Percentiles rank a stretch among this genome's conserved stretches.
phyloP scores from a whole-genome alignment of 2,113 vertebrate genomes.

The Anolis carolinensis region DNA sequence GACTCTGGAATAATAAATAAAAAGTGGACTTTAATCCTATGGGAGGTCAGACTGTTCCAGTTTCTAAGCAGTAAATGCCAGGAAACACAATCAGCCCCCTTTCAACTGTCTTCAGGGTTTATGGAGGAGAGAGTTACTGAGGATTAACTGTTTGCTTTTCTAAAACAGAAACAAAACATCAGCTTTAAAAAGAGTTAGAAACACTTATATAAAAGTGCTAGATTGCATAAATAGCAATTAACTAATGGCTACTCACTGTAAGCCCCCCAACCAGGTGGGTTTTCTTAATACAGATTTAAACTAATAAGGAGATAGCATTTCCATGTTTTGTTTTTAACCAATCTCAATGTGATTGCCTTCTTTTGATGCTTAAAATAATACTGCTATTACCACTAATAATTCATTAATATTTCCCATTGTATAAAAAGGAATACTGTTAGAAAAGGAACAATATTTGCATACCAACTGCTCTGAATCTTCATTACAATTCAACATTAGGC shows the following conservation, averaged over 20 bases:
- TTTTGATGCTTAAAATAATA: slow-evolving; percentile 52
- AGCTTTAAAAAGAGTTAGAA: slow-evolving; percentile 48
- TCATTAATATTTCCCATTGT: background rate
- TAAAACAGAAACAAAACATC: slow-evolving; percentile 21
- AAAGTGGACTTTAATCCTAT: slow-evolving; percentile 12
- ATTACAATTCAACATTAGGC: background rate
- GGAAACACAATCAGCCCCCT: slow-evolving; percentile 26
- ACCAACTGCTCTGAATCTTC: background rate
- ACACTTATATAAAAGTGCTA: slow-evolving; percentile 18
- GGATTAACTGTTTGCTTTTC: slow-evolving; percentile 42
- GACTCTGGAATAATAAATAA: slow-evolving; percentile 24
- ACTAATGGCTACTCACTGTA: slow-evolving; percentile 61
- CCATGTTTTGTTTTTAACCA: slow-evolving; percentile 58
- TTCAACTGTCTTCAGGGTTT: background rate
- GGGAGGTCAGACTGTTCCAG: slow-evolving; percentile 31
- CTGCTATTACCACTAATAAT: background rate
- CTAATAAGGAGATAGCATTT: slow-evolving; percentile 31
- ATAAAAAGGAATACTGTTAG: background rate
- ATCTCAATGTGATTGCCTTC: slow-evolving; percentile 55
- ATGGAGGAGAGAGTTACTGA: background rate
- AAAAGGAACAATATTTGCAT: rapidly evolving
- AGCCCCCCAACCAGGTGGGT: slow-evolving; percentile 42
- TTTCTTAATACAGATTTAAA: slow-evolving; percentile 40
- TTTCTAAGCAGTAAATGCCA: slow-evolving; percentile 44
- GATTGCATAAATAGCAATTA: slow-evolving; percentile 64